Evolutionary conservation across 2,113 vertebrate species (phyloP).

Genomic region (Notiomystis cincta): DNA sequence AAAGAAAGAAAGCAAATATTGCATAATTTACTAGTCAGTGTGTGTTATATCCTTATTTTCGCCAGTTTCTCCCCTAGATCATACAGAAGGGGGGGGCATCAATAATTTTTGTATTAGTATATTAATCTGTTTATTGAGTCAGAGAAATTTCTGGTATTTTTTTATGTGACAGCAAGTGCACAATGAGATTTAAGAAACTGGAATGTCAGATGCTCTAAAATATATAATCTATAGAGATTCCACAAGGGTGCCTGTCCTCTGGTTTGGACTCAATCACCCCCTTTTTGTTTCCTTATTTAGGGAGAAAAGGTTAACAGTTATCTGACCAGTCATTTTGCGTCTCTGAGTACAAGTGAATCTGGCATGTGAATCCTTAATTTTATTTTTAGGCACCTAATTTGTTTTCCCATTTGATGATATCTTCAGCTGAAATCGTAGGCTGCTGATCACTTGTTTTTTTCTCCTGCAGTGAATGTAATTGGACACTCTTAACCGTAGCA

Average conservation of each 20-base stretch:
- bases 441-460: slow-evolving; percentile 63
- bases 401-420: slow-evolving; percentile 61
- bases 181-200: background rate
- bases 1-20: background rate
- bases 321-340: slow-evolving; percentile 50
- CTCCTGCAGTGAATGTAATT: slow-evolving; percentile 69
- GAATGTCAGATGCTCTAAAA: background rate
- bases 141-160: background rate
- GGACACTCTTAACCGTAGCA: slow-evolving; percentile 51
- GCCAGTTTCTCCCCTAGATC: background rate
- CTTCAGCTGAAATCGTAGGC: slow-evolving; percentile 60
- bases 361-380: slow-evolving; percentile 67
- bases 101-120: background rate
- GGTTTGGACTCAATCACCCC: background rate
- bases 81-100: background rate
- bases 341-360: slow-evolving; percentile 58
- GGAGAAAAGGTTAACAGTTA: slow-evolving; percentile 49
- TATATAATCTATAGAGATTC: accelerated
- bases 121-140: background rate
- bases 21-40: background rate
- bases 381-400: slow-evolving; percentile 76
- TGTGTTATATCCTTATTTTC: background rate
- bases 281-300: slow-evolving; percentile 37
- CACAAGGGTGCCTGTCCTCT: background rate
- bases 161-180: background rate